Base-by-base conservation (phyloP, 2,888 invertebrate species). In the Drosophila setosimentum region DNA sequence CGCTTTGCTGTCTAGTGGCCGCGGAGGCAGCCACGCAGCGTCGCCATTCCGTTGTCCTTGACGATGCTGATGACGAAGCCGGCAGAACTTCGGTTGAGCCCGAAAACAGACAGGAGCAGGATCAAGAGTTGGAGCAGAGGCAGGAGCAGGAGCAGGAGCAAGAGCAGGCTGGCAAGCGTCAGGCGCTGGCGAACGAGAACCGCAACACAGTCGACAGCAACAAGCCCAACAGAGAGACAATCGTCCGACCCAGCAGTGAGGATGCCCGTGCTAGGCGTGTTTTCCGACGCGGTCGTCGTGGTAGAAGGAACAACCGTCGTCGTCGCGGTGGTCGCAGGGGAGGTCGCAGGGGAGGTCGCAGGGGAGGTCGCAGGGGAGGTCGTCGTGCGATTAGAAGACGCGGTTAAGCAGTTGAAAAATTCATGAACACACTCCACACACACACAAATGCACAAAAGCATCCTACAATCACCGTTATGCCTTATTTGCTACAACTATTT, bases 221-320 rank as follows among this genome's bases (percentile, higher is more conserved):
- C 1, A 67, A 42, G 3, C 16, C 29, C 4, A 29, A 40, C 40
- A 21, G 54, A 54, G 62, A 75, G 30, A 68, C 71, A 40, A 29
- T 68, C 24, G 64, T 59, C 13, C 54, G 57, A 2, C 29, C 82
- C 57, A 79, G 66, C 68, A 76, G 75, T 49, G 64, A 83, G 11
- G 87, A 87, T 55, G 87, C 68, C 27, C 90, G 87, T 62, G 85
- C 85, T 65, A 77, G 89, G 29, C 79, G 85, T 32, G 61, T 73
- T 27, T 13, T 71, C 16, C 71, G 84, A 29, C 69, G 85, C 30
- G 65, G 87, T 48, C 61, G 82, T 18, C 54, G 64, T 27, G 80
- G 77, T 18, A 64, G 57, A 7, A 51, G 49, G 13, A 64, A 49
- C 3, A 48, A 37, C 7, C 75, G 86, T 7, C 33, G 67, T 2